Percentiles rank a stretch among this genome's conserved stretches.
These are phyloP conservation scores for Heliocidaris tuberculata DNA, from an alignment of 35 echinoderm and acorn worm species.

Conservation along the genomic window DNA sequence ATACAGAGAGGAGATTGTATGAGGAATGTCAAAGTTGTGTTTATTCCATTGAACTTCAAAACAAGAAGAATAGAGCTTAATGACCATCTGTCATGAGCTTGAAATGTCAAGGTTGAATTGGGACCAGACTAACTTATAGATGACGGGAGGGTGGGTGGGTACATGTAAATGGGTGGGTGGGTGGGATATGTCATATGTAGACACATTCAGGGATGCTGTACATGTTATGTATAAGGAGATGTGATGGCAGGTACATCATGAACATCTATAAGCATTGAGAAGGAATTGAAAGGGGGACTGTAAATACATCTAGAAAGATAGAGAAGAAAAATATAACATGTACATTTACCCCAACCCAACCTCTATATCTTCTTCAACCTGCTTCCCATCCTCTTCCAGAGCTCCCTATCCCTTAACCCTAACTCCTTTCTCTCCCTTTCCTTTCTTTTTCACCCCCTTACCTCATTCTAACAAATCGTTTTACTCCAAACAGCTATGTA, in stretches of 20 bases:
- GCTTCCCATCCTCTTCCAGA: too few relatives aligned
- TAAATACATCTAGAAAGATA: not conserved
- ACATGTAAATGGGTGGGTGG: not conserved
- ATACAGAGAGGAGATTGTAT: not conserved
- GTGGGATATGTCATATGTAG: not conserved
- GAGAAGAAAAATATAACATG: not conserved
- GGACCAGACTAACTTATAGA: not conserved
- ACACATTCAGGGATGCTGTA: not conserved
- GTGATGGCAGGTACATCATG: not conserved
- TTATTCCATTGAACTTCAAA: not conserved
- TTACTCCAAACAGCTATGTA: too few relatives aligned
- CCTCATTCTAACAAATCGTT: too few relatives aligned
- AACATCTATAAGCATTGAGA: not conserved
- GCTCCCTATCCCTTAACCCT: too few relatives aligned
- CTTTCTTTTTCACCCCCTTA: not conserved
- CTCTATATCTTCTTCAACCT: not conserved
- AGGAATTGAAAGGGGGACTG: not conserved
- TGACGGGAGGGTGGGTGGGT: not conserved
- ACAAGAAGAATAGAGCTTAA: not conserved
- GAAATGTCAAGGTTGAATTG: not conserved
- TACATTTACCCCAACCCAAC: not conserved
- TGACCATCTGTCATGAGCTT: not conserved
- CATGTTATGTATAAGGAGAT: not conserved
- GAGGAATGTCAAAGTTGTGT: not conserved
- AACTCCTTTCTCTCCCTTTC: not conserved